Conservation (phyloP, 2,113 vertebrate genomes). For the Tamias sibiricus region DNA sequence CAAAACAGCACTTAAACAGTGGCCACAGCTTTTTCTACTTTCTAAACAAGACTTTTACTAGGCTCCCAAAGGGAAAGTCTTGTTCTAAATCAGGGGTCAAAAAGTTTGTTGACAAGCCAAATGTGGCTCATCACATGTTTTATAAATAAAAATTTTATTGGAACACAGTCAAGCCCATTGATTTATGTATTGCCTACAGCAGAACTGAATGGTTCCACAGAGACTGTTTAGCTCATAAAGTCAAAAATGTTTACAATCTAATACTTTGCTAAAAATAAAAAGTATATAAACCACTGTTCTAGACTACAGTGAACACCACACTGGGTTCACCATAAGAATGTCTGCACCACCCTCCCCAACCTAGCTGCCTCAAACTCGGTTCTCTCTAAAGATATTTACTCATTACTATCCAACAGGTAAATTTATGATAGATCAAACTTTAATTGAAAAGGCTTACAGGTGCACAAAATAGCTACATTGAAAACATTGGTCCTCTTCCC, state of each 20-base stretch:
- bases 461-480: not conserved
- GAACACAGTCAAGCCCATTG: not conserved
- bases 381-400: not conserved
- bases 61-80: not conserved
- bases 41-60: constrained; percentile 41
- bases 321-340: not conserved
- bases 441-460: not conserved
- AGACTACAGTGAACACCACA: not conserved
- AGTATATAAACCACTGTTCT: not conserved
- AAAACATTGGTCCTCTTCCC: not conserved
- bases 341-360: not conserved
- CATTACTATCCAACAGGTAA: not conserved
- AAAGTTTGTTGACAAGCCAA: not conserved
- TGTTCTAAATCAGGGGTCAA: not conserved
- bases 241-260: not conserved
- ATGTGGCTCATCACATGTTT: not conserved
- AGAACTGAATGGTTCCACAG: not conserved
- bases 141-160: not conserved
- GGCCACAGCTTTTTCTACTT: constrained; percentile 18
- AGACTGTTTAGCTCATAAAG: not conserved
- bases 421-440: not conserved
- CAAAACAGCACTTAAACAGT: constrained; percentile 39
- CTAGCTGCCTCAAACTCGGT: not conserved
- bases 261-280: not conserved
- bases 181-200: not conserved